Conservation (phyloP, 2,113 vertebrate genomes). For the Ia io region DNA sequence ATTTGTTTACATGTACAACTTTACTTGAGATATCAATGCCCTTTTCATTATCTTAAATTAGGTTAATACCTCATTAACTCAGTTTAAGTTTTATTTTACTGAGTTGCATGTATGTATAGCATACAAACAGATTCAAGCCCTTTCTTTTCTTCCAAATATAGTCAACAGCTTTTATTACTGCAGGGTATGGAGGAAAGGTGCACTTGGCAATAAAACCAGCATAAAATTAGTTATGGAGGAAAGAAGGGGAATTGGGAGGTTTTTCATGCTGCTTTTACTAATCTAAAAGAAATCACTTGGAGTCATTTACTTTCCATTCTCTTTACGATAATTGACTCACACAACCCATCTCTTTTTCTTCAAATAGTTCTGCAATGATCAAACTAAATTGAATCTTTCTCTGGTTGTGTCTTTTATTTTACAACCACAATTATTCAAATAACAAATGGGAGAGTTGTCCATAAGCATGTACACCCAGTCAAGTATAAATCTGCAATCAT, state of each 20-base stretch:
- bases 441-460: conserved; percentile 44
- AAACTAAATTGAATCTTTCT: conserved; percentile 66
- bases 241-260: conserved; percentile 67
- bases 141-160: conserved; percentile 75
- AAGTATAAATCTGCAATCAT: conserved; percentile 30
- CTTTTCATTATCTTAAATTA: conserved; percentile 64
- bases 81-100: conserved; percentile 73
- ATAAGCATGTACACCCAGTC: conserved; percentile 3
- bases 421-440: conserved; percentile 63
- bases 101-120: conserved; percentile 53
- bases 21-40: conserved; percentile 38
- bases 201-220: conserved; percentile 78
- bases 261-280: conserved; percentile 75
- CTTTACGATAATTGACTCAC: conserved; percentile 78
- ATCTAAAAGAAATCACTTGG: conserved; percentile 68
- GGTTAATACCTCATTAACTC: conserved; percentile 76
- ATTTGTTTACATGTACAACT: conserved; percentile 46
- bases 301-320: conserved; percentile 74
- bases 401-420: conserved; percentile 55
- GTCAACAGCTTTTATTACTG: conserved; percentile 78
- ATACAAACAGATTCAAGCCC: conserved; percentile 69
- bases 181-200: conserved; percentile 71
- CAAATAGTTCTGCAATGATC: conserved; percentile 69
- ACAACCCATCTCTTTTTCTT: conserved; percentile 71
- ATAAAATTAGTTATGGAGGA: conserved; percentile 81